Evolutionary conservation across 1,140 invertebrate species (phyloP).

Genomic region (Drosophila kohkoa): DNA sequence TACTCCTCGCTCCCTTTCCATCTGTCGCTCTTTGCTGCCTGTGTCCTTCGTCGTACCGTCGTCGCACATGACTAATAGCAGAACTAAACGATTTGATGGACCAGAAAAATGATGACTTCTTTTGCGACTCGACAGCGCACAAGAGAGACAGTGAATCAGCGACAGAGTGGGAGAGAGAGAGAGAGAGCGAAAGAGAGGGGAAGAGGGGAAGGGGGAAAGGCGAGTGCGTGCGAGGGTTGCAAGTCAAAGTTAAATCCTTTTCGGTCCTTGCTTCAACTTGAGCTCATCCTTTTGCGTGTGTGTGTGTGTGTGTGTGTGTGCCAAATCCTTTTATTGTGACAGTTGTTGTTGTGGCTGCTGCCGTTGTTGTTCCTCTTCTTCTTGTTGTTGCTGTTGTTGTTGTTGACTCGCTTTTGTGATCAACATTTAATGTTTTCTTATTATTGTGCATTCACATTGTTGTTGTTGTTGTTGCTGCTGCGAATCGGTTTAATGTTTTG

Average conservation of each 20-base stretch:
- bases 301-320: constrained; percentile 17
- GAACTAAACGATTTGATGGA: constrained; percentile 84
- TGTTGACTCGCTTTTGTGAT: constrained; percentile 67
- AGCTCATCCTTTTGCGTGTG: constrained; percentile 14
- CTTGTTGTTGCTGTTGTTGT: constrained; percentile 1
- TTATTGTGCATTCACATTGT: constrained; percentile 48
- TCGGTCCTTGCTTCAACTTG: constrained; percentile 3
- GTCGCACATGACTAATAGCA: constrained; percentile 80
- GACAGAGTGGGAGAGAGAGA: not conserved
- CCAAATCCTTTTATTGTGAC: constrained; percentile 83
- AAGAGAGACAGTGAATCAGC: not conserved
- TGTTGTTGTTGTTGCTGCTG: constrained; percentile 45
- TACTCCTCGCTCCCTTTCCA: not conserved
- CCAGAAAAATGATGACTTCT: constrained; percentile 84
- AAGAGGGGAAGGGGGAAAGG: constrained; percentile 16
- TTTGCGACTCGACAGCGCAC: constrained; percentile 41
- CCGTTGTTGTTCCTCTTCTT: not conserved
- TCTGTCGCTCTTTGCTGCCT: constrained; percentile 29
- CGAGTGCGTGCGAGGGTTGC: constrained; percentile 50
- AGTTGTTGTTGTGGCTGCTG: constrained; percentile 68
- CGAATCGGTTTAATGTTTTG: constrained; percentile 84
- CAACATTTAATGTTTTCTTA: constrained; percentile 83
- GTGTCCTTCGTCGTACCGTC: constrained; percentile 14
- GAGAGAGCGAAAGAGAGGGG: not conserved
- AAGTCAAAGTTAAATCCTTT: constrained; percentile 59